These are phyloP conservation scores for Parauchenoglanis punctatus DNA, from an alignment of 2,797 vertebrate species.

Conservation along the genomic window DNA sequence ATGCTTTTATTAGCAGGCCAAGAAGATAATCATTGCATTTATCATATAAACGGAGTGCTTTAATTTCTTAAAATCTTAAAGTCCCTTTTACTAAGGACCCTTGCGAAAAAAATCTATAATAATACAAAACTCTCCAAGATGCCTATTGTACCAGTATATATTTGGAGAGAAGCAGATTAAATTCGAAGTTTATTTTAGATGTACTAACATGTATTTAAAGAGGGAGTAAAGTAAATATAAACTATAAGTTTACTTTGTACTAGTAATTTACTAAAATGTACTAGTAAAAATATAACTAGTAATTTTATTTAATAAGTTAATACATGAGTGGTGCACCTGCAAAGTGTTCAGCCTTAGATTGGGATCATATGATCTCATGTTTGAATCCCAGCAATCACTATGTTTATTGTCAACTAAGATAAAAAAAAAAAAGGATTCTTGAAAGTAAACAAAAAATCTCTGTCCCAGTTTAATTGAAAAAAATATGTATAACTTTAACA, in stretches of 20 bases:
- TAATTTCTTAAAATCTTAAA: not conserved
- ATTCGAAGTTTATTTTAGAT: not conserved
- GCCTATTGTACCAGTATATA: not conserved
- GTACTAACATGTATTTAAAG: not conserved
- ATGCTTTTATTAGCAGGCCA: constrained; percentile 55
- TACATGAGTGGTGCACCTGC: not conserved
- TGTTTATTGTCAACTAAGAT: not conserved
- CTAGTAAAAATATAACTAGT: not conserved
- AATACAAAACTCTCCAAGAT: not conserved
- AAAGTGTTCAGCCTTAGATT: not conserved
- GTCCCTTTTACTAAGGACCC: not conserved
- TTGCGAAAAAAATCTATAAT: not conserved
- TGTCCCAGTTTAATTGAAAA: not conserved
- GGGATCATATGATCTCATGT: not conserved
- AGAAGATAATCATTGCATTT: constrained; percentile 54
- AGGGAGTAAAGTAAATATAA: not conserved
- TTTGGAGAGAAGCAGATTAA: not conserved
- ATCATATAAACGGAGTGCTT: not conserved
- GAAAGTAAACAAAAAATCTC: not conserved
- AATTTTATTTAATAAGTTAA: not conserved
- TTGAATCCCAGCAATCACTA: not conserved
- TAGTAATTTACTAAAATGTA: not conserved
- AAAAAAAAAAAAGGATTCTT: not conserved
- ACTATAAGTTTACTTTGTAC: not conserved
- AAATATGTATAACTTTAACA: not conserved